Evolutionary conservation across 2,113 vertebrate genomes (phyloP), one percentile per base, ranked within the genome.

Genomic region (Vulpes lagopus): DNA sequence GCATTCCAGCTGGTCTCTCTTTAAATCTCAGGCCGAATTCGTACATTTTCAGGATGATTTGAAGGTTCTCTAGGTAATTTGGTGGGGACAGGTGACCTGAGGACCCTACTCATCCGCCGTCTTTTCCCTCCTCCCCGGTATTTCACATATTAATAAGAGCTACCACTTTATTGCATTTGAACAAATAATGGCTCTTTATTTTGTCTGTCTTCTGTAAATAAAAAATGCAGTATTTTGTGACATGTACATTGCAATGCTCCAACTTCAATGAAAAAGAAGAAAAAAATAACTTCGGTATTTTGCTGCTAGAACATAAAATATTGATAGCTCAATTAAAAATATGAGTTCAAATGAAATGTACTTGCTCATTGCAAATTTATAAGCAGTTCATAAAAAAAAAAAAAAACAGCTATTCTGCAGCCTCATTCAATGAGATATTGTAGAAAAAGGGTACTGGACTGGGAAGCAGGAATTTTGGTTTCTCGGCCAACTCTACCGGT

Each of bases 261-360:
- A n/a, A 93, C 9, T 86, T 81, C 51, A 82, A 17, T 59, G 2
- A 73, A 22, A 71, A 78, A 25, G 55, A 76, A 5, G 22, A 23
- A 11, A 20, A 79, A 88, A 83, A 89, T 94, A 17, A 1, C 89
- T 38, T 90, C 86, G 30, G 16, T 53, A 81, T 88, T 95, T 96
- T 97, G 27, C 27, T 91, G 6, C 7, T 71, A 53, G 19, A 55
- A 92, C 3, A 81, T 85, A 95, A 90, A 94, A 88, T 94, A 95
- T 64, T 86, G n/a, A 49, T 55, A n/a, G 30, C 32, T 91, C 57
- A 67, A 81, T 96, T 87, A 94, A 96, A 96, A 90, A 53, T 91
- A 62, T n/a, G 55, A 84, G 1, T 51, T 92, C 78, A 88, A 95
- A 69, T 85, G 51, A 92, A 88, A 93, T 91, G 49, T 81, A 17